Conservation (phyloP, 2,797 vertebrate genomes). For the Ptychobarbus kaznakovi region DNA sequence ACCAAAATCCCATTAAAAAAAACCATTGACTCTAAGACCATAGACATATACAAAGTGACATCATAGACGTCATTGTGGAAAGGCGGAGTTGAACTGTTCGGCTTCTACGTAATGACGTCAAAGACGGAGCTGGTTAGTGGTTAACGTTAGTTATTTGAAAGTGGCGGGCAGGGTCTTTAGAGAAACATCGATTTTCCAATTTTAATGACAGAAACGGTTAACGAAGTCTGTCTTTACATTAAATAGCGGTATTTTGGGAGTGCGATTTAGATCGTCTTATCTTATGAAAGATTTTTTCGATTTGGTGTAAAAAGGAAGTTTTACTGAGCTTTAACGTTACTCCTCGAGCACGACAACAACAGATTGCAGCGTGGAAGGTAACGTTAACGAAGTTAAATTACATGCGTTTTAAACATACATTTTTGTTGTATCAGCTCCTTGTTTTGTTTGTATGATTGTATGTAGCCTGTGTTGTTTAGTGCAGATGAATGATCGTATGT, state of each 20-base stretch:
- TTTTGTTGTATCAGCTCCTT: neutral
- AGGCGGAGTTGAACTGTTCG: too few relatives aligned
- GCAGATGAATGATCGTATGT: too few relatives aligned
- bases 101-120: too few relatives aligned
- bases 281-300: neutral
- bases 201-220: neutral
- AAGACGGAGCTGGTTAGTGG: neutral
- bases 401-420: neutral
- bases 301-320: neutral
- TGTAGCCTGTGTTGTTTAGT: neutral
- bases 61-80: too few relatives aligned
- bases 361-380: conserved; percentile 11
- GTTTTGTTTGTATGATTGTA: neutral
- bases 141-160: too few relatives aligned
- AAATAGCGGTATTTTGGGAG: too few relatives aligned
- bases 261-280: neutral
- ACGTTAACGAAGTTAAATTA: neutral
- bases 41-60: too few relatives aligned
- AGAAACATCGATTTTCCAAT: neutral
- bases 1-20: too few relatives aligned
- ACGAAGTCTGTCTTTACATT: neutral
- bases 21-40: too few relatives aligned
- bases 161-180: conserved; percentile 52
- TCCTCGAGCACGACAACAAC: neutral
- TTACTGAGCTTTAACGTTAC: neutral